These are phyloP conservation scores for Polymixis flavicincta DNA, from an alignment of 2,888 invertebrate species.

Conservation along the genomic window DNA sequence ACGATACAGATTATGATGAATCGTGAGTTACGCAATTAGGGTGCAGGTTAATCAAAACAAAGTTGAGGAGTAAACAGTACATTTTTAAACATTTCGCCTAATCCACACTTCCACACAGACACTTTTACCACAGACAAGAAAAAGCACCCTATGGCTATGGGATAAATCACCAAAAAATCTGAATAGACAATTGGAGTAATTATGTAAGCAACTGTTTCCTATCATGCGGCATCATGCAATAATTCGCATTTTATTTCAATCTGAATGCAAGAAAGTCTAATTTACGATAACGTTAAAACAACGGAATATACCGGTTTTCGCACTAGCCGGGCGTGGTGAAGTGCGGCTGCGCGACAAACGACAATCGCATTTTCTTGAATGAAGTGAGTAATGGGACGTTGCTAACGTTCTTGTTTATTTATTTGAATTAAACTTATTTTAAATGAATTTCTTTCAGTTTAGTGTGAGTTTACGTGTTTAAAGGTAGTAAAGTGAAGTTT, in stretches of 20 bases:
- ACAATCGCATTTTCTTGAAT: constrained; percentile 78
- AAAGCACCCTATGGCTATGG: not conserved
- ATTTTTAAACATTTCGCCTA: not conserved
- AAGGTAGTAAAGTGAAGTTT: constrained; percentile 63
- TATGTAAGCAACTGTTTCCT: not conserved
- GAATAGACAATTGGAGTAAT: not conserved
- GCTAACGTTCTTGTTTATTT: constrained; percentile 82
- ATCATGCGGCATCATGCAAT: too few relatives aligned
- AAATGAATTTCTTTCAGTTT: constrained; percentile 68
- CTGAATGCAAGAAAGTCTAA: not conserved
- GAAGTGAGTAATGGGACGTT: constrained; percentile 83
- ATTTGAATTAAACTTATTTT: constrained; percentile 73
- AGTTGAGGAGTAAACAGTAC: not conserved
- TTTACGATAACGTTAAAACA: constrained; percentile 39
- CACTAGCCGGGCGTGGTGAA: constrained; percentile 88
- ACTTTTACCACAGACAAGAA: constrained; percentile 19
- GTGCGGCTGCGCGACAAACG: constrained; percentile 88
- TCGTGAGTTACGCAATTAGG: too few relatives aligned
- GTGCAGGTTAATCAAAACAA: too few relatives aligned
- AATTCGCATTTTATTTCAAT: not conserved
- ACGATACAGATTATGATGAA: too few relatives aligned
- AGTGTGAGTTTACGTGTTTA: constrained; percentile 49
- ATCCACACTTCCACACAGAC: not conserved
- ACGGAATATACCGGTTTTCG: constrained; percentile 71
- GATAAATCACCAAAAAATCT: not conserved